Base-by-base conservation (phyloP, 2,797 vertebrate genomes). In the Labroides dimidiatus region DNA sequence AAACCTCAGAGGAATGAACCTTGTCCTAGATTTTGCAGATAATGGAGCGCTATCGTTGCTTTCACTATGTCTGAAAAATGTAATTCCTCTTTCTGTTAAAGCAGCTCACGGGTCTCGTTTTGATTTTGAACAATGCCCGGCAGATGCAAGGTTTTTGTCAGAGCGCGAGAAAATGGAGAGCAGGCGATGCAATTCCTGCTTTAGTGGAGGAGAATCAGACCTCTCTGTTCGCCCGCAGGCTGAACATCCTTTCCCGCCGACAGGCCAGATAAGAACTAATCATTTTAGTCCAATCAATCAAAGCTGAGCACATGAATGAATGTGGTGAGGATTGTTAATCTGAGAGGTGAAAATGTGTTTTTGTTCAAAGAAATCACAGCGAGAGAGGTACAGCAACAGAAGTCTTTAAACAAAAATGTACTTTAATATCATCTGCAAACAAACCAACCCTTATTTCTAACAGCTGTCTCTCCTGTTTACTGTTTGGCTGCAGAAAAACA, bases 1-100 rank as follows among this genome's bases (percentile, higher is more conserved):
- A 87, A 87, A 85, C 69, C 86, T 81, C 85, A 56, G 68, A 82
- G 81, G 77, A 79, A 69, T 48, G 51, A 85, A 70, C 65, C 65
- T 70, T 24, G 72, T 75, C 80, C 77, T 75, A 85, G 78, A 87
- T 90, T 75, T 66, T 66, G 58, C 17, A 58, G 71, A 73, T 70
- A 73, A 80, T 52, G 24, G 56, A 69, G 64, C 56, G 30, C 77
- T 77, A 45, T 13, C 39, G 57, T 44, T 78, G 61, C 30, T 48
- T 82, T 77, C 19, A 68, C 63, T 64, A 59, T 57, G 63, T 78
- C 77, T 75, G 36, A 72, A 78, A 82, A 73, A 72, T 65, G 61
- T 69, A 62, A 83, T 77, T 77, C 65, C 60, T 16, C 63, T 59
- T 44, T 59, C 52, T 49, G 65, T 54, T 72, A 69, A 63, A 51